Base-by-base conservation (phyloP, 1,140 invertebrate species). In the Zaprionus taronus region DNA sequence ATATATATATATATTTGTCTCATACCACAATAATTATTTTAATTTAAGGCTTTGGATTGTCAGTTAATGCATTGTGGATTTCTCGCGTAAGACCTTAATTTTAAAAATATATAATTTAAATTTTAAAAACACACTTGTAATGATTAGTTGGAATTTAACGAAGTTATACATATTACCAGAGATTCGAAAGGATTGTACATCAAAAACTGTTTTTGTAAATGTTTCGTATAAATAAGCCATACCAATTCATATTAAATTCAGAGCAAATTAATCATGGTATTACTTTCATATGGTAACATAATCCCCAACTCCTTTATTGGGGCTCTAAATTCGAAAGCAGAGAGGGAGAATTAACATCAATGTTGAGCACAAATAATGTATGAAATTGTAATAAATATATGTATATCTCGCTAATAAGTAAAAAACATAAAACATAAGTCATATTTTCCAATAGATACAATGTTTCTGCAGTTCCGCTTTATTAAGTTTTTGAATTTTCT, bases 351-450 rank as follows among this genome's bases (percentile, higher is more conserved):
- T 20, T 71, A 61, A 76, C 26, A 36, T 71, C 26, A 44, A 71
- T 76, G 61, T 72, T 61, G 61, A 76, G 73, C 73, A 76, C 73
- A 72, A 76, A 76, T 57, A 64, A 71, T 72, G 55, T 65, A 76
- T 71, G 68, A 76, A 72, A 72, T 65, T 76, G 72, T 75, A 75
- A 71, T 64, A 71, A 75, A 76, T 60, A 53, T 70, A 65, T 71
- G 61, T 76, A 56, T 76, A 57, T 58, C 60, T 74, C 57, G 65
- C 66, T 63, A 70, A 63, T 72, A 72, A 76, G 69, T 71, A 64
- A 70, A 58, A 17, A 55, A 64, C 36, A 38, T 17, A 68, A 55
- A 51, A 24, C 17, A 28, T 56, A 38, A 62, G 36, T 70, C 28
- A 57, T 57, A 71, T 53, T 71, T 64, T 53, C 22, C 41, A 63